These are phyloP conservation scores for Sphaeramia orbicularis DNA, from an alignment of 2,797 vertebrate genomes.

Conservation along the genomic window DNA sequence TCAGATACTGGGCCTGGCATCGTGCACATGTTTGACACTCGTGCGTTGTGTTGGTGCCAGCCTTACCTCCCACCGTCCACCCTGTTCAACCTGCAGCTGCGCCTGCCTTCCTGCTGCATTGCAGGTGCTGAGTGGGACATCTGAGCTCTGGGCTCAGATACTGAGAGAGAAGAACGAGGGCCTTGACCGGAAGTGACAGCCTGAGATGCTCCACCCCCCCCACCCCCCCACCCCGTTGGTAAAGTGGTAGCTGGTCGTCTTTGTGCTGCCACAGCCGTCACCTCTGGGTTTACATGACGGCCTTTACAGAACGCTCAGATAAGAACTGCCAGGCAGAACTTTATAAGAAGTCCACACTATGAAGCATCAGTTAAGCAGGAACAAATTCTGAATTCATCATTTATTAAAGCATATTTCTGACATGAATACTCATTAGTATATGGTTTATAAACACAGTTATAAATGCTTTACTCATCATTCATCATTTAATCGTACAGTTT, in stretches of 20 bases:
- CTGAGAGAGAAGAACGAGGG: slow-evolving; percentile 58
- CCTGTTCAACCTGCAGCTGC: slow-evolving; percentile 52
- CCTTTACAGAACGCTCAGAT: background rate
- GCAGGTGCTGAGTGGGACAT: slow-evolving; percentile 80
- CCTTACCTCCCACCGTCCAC: slow-evolving; percentile 53
- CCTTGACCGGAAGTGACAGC: slow-evolving; percentile 67
- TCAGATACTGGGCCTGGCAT: slow-evolving; percentile 38
- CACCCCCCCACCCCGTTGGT: slow-evolving; percentile 42
- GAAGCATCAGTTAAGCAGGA: too few relatives aligned
- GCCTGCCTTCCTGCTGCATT: slow-evolving; percentile 78
- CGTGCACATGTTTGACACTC: slow-evolving; percentile 35
- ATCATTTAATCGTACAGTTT: too few relatives aligned
- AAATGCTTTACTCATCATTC: too few relatives aligned
- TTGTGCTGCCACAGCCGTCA: background rate
- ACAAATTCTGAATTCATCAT: too few relatives aligned
- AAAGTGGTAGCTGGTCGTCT: slow-evolving; percentile 39
- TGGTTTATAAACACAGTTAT: too few relatives aligned
- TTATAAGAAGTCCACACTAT: too few relatives aligned
- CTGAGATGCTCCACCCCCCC: too few relatives aligned
- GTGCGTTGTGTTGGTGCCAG: slow-evolving; percentile 25
- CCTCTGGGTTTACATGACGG: background rate
- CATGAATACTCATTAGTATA: too few relatives aligned
- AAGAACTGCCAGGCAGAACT: background rate
- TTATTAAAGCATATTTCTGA: too few relatives aligned
- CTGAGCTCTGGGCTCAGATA: slow-evolving; percentile 63